A percentile compares a stretch with the other conserved stretches of the same genome.
These are phyloP conservation scores for Heliothis virescens DNA, from an alignment of 1,140 invertebrate genomes.

Conservation along the genomic window DNA sequence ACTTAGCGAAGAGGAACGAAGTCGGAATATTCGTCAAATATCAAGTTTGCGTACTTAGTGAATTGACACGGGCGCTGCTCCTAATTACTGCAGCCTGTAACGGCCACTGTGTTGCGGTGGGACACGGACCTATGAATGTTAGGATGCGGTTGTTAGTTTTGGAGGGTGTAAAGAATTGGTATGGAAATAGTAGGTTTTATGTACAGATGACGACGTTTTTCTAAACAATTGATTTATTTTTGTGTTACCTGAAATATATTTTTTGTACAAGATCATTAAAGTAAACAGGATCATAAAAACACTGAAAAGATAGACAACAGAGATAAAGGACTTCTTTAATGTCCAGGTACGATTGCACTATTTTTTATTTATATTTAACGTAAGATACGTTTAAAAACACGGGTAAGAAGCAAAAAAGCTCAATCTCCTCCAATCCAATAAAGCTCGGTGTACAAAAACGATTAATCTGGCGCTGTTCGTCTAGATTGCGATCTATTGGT, in stretches of 20 bases:
- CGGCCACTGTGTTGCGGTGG: constrained; percentile 8
- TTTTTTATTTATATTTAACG: no score
- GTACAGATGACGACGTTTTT: no score
- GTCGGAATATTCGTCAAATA: constrained; percentile 38
- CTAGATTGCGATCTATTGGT: constrained; percentile 42
- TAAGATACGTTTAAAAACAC: background rate
- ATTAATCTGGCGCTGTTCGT: constrained; percentile 38
- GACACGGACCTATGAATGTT: background rate
- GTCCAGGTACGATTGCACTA: background rate
- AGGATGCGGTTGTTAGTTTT: constrained; percentile 1
- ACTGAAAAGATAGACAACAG: no score
- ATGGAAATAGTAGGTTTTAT: background rate
- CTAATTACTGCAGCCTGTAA: constrained; percentile 40
- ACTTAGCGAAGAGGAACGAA: constrained; percentile 32
- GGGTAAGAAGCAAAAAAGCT: constrained; percentile 5
- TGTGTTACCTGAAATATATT: no score
- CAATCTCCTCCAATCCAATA: constrained; percentile 23
- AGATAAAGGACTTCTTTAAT: background rate
- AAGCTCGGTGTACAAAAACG: constrained; percentile 34
- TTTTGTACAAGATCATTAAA: no score
- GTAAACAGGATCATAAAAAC: no score
- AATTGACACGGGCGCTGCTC: constrained; percentile 19
- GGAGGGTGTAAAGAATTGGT: background rate
- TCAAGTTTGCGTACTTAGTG: constrained; percentile 31
- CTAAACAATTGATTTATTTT: no score